Percentiles rank a stretch among this genome's conserved stretches.
These are phyloP conservation scores for Trochalopteron elliotii DNA, from an alignment of 2,113 vertebrate species.

Conservation along the genomic window DNA sequence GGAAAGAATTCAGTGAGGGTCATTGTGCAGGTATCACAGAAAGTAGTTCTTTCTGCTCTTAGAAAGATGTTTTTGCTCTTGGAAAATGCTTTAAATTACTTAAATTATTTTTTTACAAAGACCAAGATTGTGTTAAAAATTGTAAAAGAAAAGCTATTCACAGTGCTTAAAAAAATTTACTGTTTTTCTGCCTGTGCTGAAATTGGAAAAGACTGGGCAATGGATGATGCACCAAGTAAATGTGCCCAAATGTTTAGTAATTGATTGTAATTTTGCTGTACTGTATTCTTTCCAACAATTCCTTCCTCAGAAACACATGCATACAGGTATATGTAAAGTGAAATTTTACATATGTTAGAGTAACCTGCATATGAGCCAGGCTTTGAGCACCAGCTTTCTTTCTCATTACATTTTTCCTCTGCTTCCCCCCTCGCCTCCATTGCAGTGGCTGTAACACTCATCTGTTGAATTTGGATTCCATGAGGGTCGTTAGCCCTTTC, in stretches of 20 bases:
- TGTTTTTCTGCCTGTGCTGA: not conserved
- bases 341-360: not conserved
- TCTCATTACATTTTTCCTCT: not conserved
- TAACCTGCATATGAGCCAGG: not conserved
- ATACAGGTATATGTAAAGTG: not conserved
- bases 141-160: not conserved
- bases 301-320: not conserved
- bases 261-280: not conserved
- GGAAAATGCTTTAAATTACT: not conserved
- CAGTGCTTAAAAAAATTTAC: not conserved
- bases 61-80: not conserved
- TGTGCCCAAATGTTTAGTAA: not conserved
- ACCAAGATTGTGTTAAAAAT: not conserved
- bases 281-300: not conserved
- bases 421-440: not conserved
- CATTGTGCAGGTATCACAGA: not conserved
- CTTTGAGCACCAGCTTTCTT: not conserved
- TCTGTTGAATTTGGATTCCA: not conserved
- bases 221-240: not conserved
- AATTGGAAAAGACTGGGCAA: not conserved
- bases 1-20: not conserved
- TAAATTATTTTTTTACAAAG: not conserved
- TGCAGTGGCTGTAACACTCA: rapidly evolving
- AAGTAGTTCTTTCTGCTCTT: not conserved
- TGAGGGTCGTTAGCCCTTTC: not conserved